phyloP scores from a whole-genome alignment of 2,797 vertebrate genomes.

The Iguana delicatissima region DNA sequence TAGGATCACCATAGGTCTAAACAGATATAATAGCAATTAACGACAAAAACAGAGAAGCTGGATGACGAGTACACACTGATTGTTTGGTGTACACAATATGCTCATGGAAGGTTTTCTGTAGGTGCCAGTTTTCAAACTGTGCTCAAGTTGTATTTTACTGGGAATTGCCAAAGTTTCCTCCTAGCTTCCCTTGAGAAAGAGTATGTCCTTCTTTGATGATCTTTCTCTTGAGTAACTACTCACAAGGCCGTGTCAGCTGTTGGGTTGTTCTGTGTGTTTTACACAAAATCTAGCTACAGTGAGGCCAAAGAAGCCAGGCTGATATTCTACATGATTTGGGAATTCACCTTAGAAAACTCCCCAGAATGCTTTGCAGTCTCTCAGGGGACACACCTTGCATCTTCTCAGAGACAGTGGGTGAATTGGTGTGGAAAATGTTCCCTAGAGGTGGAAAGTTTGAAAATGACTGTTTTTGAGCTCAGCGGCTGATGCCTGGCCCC shows the following conservation, averaged over 20 bases:
- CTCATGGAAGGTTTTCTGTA: background rate
- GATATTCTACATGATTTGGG: too few species aligned
- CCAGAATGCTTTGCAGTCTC: background rate
- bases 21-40: too few species aligned
- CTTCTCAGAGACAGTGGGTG: background rate
- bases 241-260: too few species aligned
- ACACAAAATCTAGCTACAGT: background rate
- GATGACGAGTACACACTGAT: background rate
- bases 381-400: background rate
- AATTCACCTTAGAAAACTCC: background rate
- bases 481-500: background rate
- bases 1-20: too few species aligned
- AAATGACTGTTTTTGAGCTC: background rate
- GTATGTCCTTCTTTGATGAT: too few species aligned
- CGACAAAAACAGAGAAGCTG: background rate
- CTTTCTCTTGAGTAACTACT: background rate
- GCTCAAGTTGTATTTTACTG: background rate
- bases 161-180: background rate
- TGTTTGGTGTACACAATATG: background rate
- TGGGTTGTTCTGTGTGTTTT: background rate
- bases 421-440: constrained; percentile 3
- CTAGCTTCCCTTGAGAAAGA: background rate
- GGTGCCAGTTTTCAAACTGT: background rate
- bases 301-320: background rate
- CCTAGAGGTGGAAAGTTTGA: rapidly evolving